phyloP scores from a whole-genome alignment of 2,797 vertebrate species.

The Danio albolineatus region DNA sequence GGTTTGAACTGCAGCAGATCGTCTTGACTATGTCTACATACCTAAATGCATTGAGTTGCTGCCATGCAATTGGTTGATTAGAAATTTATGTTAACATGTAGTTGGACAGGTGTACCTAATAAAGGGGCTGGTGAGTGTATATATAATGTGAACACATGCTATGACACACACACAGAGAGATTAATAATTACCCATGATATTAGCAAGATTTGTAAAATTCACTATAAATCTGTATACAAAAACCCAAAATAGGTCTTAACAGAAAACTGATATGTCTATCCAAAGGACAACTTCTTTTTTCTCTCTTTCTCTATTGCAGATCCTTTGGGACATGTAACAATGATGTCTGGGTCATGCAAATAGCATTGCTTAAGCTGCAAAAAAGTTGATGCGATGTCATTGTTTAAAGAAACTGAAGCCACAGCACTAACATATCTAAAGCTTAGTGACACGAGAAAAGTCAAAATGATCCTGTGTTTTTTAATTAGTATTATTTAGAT shows the following conservation, averaged over 20 bases:
- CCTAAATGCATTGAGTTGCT: too few species aligned
- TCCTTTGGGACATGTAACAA: conserved; percentile 46
- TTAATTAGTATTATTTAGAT: not conserved
- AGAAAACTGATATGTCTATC: conserved; percentile 39
- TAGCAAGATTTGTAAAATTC: conserved; percentile 26
- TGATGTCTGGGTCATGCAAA: conserved; percentile 47
- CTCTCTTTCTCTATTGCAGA: not conserved
- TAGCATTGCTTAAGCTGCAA: conserved; percentile 5
- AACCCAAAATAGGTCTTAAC: conserved; percentile 6
- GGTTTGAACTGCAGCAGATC: too few species aligned
- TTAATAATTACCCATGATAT: conserved; percentile 12
- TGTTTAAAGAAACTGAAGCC: conserved; percentile 17
- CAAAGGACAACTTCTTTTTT: conserved; percentile 5
- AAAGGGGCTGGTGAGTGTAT: too few species aligned
- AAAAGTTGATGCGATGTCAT: conserved; percentile 1
- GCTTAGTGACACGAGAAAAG: conserved; percentile 1
- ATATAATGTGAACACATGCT: conserved; percentile 4
- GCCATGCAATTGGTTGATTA: too few species aligned
- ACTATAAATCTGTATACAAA: conserved; percentile 24
- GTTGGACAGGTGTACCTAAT: too few species aligned
- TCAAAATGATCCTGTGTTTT: conserved; percentile 1
- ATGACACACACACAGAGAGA: conserved; percentile 15
- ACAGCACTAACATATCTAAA: conserved; percentile 7
- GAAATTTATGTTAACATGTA: too few species aligned
- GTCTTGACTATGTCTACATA: too few species aligned